Evolutionary conservation across 2,113 vertebrate species (phyloP).

Genomic region (Cairina moschata): DNA sequence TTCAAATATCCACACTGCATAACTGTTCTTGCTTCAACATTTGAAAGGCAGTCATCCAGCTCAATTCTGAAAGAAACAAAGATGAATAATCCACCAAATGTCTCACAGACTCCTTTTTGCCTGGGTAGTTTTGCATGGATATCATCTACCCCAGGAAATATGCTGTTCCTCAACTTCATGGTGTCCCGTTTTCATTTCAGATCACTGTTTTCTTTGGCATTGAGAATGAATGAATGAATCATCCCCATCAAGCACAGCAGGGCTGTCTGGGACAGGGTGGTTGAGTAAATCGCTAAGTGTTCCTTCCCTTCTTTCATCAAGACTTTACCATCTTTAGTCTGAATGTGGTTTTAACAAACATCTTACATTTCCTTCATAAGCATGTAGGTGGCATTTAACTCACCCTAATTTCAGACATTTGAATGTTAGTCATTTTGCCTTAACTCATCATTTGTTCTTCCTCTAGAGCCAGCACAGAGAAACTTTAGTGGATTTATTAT

Average conservation of each 20-base stretch:
- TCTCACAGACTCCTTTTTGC: conserved; percentile 25
- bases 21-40: neutral
- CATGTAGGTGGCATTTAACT: neutral
- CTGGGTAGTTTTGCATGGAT: conserved; percentile 13
- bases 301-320: conserved; percentile 22
- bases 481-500: neutral
- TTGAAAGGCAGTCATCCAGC: conserved; percentile 30
- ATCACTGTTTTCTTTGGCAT: conserved; percentile 56
- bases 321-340: neutral
- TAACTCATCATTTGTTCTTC: conserved; percentile 17
- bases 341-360: conserved; percentile 9
- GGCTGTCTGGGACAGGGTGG: conserved; percentile 41
- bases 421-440: neutral
- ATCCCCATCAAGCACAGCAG: conserved; percentile 49
- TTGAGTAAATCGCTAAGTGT: neutral
- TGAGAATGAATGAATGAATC: conserved; percentile 39
- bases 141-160: neutral
- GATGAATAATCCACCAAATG: conserved; percentile 42
- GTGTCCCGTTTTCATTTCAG: conserved; percentile 33
- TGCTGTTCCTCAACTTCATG: conserved; percentile 22
- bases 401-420: neutral
- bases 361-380: conserved; percentile 32
- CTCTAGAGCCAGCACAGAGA: neutral
- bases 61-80: conserved; percentile 26
- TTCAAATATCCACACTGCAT: neutral